Base-by-base conservation (phyloP, 2,797 vertebrate species). In the Delichon dasypus region DNA sequence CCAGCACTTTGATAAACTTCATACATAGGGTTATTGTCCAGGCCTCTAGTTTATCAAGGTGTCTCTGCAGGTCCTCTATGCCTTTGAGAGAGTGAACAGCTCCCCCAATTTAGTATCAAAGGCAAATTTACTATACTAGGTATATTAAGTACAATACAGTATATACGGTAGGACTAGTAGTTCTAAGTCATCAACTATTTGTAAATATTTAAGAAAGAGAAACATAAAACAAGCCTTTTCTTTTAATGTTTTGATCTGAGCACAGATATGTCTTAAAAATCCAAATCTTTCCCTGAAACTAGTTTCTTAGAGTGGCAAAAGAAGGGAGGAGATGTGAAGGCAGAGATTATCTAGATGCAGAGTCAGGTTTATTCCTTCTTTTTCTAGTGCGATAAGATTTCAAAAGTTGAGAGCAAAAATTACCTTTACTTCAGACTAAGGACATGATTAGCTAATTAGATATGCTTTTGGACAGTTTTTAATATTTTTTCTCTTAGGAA, bases 11-110 rank as follows among this genome's bases (percentile, higher is more conserved):
- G 18, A 8, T 36, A 26, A 61, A 23, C 34, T 61, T 48, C 18
- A 9, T 8, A 17, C 4, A 3, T 0, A 23, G 19, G 6, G 25
- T 50, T 48, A 14, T 15, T 9, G 11, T 7, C 7, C 48, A 27
- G 8, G 15, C 15, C 21, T 61, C 15, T 42, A 3, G 4, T 13
- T 47, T 32, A 21, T 32, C 18, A 11, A 13, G 7, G 22, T 36
- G 26, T 42, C 14, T 22, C 54, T 53, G 21, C 10, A 68, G 54
- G 27, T 21, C 26, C 5, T 36, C 34, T 40, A 27, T 50, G 11
- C 48, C 36, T 38, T 6, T 10, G 9, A 44, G 16, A 30, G 4
- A 55, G 4, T 18, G 11, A 64, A 38, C 11, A 40, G 16, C 5
- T 51, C 36, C 50, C 76, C 44, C 23, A 62, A 5, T 57, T 50